These are phyloP conservation scores for Aldrovandia affinis DNA, from an alignment of 2,797 vertebrate genomes.

Conservation along the genomic window DNA sequence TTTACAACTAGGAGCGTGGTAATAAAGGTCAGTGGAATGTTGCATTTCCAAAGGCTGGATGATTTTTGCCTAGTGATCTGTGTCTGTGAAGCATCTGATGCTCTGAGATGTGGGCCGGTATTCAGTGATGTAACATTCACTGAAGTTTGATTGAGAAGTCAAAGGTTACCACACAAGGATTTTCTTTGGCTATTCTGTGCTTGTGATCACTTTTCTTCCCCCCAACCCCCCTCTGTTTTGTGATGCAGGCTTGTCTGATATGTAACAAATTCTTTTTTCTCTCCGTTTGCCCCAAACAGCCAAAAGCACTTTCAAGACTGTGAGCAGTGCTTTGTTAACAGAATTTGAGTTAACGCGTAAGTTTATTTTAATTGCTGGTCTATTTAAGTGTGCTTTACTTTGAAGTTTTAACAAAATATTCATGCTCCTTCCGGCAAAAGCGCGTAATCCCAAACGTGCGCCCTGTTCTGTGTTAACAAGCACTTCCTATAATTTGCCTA, in stretches of 20 bases:
- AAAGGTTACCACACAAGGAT: background rate
- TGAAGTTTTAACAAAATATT: constrained; percentile 50
- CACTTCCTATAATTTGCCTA: constrained; percentile 49
- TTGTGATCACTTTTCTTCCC: constrained; percentile 30
- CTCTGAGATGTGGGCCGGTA: background rate
- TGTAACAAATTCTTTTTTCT: constrained; percentile 48
- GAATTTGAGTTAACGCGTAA: constrained; percentile 94
- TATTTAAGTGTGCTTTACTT: constrained; percentile 37
- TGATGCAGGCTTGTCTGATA: constrained; percentile 12
- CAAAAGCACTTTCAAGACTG: constrained; percentile 94
- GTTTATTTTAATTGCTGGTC: constrained; percentile 60
- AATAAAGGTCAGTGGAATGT: background rate
- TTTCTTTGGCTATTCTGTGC: constrained; percentile 21
- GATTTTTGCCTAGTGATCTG: background rate
- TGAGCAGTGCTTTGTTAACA: constrained; percentile 89
- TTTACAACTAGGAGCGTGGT: background rate
- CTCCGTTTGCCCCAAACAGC: constrained; percentile 75
- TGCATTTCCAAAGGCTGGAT: background rate
- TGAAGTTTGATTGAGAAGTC: background rate
- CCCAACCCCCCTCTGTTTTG: background rate
- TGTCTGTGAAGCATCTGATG: background rate
- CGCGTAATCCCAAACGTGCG: constrained; percentile 38
- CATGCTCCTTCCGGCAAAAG: constrained; percentile 42
- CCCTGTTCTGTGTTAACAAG: constrained; percentile 40
- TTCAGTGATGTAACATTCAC: constrained; percentile 11